Conservation (phyloP, 2,888 invertebrate species). For the Labia minor region DNA sequence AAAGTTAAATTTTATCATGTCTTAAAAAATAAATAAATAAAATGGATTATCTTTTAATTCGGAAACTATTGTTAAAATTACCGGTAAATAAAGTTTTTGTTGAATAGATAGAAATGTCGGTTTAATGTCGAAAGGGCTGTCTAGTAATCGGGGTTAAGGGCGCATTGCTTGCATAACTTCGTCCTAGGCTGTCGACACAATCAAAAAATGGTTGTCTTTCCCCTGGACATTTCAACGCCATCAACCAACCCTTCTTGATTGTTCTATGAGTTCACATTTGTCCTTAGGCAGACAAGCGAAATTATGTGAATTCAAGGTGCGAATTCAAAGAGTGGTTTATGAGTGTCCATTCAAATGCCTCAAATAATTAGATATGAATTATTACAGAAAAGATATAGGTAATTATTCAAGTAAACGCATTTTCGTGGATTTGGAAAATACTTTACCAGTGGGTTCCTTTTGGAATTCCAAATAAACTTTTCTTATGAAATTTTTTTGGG, state of each 20-base stretch:
- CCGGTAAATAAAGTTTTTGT: too few relatives aligned
- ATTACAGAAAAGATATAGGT: background rate
- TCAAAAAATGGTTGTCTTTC: background rate
- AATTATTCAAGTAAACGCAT: too few relatives aligned
- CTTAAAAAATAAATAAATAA: too few relatives aligned
- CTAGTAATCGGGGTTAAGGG: background rate
- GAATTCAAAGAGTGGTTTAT: background rate
- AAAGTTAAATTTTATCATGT: too few relatives aligned
- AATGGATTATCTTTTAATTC: too few relatives aligned
- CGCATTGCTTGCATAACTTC: constrained; percentile 2
- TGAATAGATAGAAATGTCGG: background rate
- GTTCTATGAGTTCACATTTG: background rate
- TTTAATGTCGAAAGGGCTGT: background rate
- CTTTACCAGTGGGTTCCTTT: too few relatives aligned
- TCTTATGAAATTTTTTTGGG: too few relatives aligned
- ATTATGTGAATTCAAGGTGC: too few relatives aligned
- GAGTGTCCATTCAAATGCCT: background rate
- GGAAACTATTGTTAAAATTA: too few relatives aligned
- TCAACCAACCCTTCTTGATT: background rate
- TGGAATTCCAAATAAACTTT: too few relatives aligned
- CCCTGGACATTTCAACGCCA: background rate
- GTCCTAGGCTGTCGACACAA: background rate
- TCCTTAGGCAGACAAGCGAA: background rate
- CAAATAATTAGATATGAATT: background rate
- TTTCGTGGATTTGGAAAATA: too few relatives aligned